A percentile compares a stretch with the other conserved stretches of the same genome.
Evolutionary conservation across 1,140 invertebrate genomes (phyloP).

Genomic region (Pseudomyrmex concolor): DNA sequence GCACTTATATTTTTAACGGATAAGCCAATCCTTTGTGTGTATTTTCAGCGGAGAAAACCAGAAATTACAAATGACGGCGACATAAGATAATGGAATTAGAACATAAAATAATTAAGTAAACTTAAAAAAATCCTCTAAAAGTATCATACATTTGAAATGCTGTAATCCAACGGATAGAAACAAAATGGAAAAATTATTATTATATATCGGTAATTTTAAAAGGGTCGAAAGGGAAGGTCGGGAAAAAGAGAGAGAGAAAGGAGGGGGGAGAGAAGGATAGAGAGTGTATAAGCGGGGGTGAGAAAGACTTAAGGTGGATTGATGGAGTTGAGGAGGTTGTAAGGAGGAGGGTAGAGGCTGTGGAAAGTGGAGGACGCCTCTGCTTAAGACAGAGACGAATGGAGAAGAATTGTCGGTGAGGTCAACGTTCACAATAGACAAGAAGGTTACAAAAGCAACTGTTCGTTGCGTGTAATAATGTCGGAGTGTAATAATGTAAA

Average conservation of each 20-base stretch:
- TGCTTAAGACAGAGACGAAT: conserved; percentile 43
- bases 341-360: conserved; percentile 1
- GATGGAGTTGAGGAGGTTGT: conserved; percentile 6
- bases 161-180: neutral
- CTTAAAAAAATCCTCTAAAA: conserved; percentile 1
- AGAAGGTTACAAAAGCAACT: conserved; percentile 25
- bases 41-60: neutral
- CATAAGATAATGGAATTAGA: neutral
- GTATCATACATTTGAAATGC: neutral
- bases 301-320: neutral
- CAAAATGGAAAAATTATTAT: neutral
- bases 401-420: conserved; percentile 27
- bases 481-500: conserved; percentile 3
- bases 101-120: too few relatives aligned
- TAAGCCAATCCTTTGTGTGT: neutral
- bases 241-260: too few relatives aligned
- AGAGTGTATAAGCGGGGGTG: neutral
- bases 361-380: conserved; percentile 19
- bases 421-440: conserved; percentile 25
- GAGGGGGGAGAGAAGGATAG: neutral
- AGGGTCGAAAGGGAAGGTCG: too few relatives aligned
- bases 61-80: neutral
- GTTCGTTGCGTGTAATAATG: neutral
- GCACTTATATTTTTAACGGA: neutral
- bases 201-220: too few relatives aligned